A percentile compares a stretch with the other conserved stretches of the same genome.
phyloP scores from a whole-genome alignment of 1,140 invertebrate species.

The Glossosoma conforme region DNA sequence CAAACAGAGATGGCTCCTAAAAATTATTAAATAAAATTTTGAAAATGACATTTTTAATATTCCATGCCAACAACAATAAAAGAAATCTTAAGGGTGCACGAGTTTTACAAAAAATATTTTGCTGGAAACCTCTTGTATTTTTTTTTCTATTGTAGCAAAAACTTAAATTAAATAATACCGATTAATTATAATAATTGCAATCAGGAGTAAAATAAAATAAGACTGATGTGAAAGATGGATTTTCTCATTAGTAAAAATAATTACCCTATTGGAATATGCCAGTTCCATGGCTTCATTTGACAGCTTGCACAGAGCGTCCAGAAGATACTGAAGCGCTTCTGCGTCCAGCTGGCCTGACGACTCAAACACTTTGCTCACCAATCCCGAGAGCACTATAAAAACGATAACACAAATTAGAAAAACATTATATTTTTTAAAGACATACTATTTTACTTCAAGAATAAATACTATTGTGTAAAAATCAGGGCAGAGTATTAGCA shows the following conservation, averaged over 20 bases:
- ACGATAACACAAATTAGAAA: not conserved
- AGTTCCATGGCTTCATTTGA: constrained; percentile 97
- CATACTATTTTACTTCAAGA: not conserved
- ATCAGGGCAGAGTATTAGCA: not conserved
- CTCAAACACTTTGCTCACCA: constrained; percentile 91
- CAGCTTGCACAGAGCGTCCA: constrained; percentile 93
- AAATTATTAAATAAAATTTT: constrained; percentile 25
- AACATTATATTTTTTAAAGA: not conserved
- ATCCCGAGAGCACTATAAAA: constrained; percentile 71
- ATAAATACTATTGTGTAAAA: not conserved
- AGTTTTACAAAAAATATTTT: no score
- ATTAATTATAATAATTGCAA: no score
- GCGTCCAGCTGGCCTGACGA: constrained; percentile 92
- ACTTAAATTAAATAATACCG: no score
- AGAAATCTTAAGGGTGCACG: not conserved
- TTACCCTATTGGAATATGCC: constrained; percentile 87
- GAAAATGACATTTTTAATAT: no score
- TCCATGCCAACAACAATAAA: not conserved
- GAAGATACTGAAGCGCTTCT: constrained; percentile 91
- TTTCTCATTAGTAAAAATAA: not conserved
- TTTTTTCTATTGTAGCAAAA: no score
- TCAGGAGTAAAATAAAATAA: not conserved
- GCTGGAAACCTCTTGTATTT: no score
- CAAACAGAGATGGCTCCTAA: constrained; percentile 93
- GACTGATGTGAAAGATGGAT: not conserved